Evolutionary conservation across 1,140 invertebrate genomes (phyloP).

Genomic region (Drosophila murphyi): DNA sequence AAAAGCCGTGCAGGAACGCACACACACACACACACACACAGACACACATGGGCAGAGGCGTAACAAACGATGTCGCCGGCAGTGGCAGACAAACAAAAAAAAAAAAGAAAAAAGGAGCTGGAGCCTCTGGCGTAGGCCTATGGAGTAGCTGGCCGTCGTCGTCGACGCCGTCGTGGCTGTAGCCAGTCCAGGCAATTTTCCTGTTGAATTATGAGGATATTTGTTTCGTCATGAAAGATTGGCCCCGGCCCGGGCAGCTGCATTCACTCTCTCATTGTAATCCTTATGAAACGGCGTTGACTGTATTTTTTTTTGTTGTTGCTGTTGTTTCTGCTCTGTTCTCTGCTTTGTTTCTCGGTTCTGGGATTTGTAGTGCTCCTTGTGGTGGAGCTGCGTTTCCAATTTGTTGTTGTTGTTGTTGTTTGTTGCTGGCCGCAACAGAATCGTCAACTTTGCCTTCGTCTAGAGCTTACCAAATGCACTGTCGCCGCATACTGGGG

Average conservation of each 20-base stretch:
- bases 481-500: slow-evolving; percentile 20
- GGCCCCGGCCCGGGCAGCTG: slow-evolving; percentile 48
- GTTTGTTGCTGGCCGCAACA: slow-evolving; percentile 58
- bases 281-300: slow-evolving; percentile 59
- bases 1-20: slow-evolving; percentile 21
- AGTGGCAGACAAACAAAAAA: slow-evolving; percentile 6
- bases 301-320: slow-evolving; percentile 45
- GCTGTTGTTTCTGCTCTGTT: slow-evolving; percentile 28
- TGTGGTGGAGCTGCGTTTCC: slow-evolving; percentile 11
- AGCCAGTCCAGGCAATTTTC: slow-evolving; percentile 70
- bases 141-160: slow-evolving; percentile 26
- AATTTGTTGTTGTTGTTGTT: neutral
- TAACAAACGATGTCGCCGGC: slow-evolving; percentile 66
- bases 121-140: slow-evolving; percentile 44
- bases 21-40: slow-evolving; percentile 16
- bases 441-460: slow-evolving; percentile 79
- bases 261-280: slow-evolving; percentile 58
- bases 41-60: slow-evolving; percentile 30
- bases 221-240: slow-evolving; percentile 83
- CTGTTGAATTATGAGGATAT: slow-evolving; percentile 83
- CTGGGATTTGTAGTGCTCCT: slow-evolving; percentile 20
- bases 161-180: neutral
- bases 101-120: neutral
- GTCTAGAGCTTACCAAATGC: slow-evolving; percentile 80
- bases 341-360: slow-evolving; percentile 19